Base-by-base conservation (phyloP, 2,888 invertebrate species). In the Anaspis maculata region DNA sequence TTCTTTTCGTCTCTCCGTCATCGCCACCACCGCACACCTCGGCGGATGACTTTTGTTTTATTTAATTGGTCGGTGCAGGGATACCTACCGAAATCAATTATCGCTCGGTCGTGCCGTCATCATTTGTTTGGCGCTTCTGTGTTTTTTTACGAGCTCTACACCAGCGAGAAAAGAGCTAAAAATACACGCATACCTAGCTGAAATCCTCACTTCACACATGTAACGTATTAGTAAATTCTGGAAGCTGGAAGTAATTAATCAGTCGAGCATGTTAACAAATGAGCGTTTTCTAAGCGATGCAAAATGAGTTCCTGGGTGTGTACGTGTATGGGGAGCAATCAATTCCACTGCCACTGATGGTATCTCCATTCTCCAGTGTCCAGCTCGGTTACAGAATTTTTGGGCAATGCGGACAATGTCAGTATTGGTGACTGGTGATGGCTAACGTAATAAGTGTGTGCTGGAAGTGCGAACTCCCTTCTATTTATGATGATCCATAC, bases 251-350 rank as follows among this genome's bases (percentile, higher is more conserved):
- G 52, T 49, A 54, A 56, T 56, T 54, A 54, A 49, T 48, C 46
- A 43, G 46, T 46, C 53, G 48, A 54, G 49, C 52, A 51, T 44
- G 48, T 45, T 47, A 50, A 53, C 52, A 52, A 53, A 53, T 56
- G 53, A 46, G 49, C 53, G 47, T 52, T 49, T 49, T 48, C 49
- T 51, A 51, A 51, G 51, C 43, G 49, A 53, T 48, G 46, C 43
- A 49, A 48, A 55, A 48, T 43, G 49, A 50, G 50, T 51, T 50
- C 48, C 45, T 45, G n/a, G 44, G 44, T 46, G 47, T 49, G 41
- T 37, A 36, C 45, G 44, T 45, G 39, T 46, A 45, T 41, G 43
- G 36, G 31, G 38, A 38, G 39, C 36, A 46, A 50, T 51, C 48
- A 48, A 49, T 49, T 47, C n/a, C n/a, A n/a, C n/a, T n/a, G n/a